A percentile compares a stretch with the other conserved stretches of the same genome.
Evolutionary conservation across 2,113 vertebrate species (phyloP).

Genomic region (Callionymus lyra): DNA sequence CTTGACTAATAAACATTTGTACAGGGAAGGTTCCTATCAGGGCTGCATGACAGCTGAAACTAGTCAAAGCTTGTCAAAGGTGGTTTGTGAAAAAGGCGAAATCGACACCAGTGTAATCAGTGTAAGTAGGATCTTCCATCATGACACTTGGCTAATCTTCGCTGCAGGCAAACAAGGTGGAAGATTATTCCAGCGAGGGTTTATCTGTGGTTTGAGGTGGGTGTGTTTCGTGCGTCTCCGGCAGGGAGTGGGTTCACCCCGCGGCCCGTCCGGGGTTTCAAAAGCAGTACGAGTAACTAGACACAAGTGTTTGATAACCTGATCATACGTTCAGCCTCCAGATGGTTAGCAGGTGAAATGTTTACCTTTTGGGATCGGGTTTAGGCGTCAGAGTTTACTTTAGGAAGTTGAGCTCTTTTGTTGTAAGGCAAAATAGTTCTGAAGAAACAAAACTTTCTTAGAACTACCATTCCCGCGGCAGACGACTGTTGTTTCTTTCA

Average conservation of each 20-base stretch:
- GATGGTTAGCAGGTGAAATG: constrained; percentile 4
- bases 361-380: not conserved
- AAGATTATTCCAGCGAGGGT: constrained; percentile 23
- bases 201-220: constrained; percentile 13
- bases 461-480: too few species aligned
- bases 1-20: constrained; percentile 4
- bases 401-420: too few species aligned
- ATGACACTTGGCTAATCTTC: constrained; percentile 16
- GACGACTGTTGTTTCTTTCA: too few species aligned
- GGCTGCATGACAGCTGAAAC: constrained; percentile 7
- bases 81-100: too few species aligned
- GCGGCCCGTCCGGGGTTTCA: constrained; percentile 15
- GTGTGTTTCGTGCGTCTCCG: constrained; percentile 3
- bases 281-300: constrained; percentile 4
- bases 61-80: constrained; percentile 17
- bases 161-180: constrained; percentile 15
- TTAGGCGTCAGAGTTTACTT: too few species aligned
- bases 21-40: not conserved
- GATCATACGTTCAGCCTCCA: not conserved
- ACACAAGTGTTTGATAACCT: constrained; percentile 7
- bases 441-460: too few species aligned
- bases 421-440: too few species aligned
- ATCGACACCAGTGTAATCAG: constrained; percentile 21
- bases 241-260: constrained; percentile 1
- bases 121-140: constrained; percentile 21